Evolutionary conservation across 2,888 invertebrate species (phyloP).

Genomic region (Thera obeliscata): DNA sequence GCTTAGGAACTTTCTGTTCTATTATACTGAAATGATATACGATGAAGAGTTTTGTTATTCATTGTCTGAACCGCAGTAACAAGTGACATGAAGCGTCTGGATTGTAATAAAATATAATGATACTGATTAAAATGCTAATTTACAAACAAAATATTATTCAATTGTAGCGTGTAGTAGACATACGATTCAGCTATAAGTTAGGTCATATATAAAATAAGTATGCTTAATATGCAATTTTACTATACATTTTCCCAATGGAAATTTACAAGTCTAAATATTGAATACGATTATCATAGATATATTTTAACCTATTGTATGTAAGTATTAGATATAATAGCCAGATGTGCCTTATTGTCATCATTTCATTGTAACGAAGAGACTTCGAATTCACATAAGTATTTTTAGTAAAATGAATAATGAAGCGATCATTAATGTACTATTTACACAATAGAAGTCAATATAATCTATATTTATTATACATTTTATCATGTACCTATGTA

Average conservation of each 20-base stretch:
- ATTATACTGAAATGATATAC: constrained; percentile 38
- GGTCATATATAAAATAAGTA: no score
- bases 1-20: constrained; percentile 80
- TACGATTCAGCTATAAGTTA: not conserved
- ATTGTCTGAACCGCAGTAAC: not conserved
- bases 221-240: not conserved
- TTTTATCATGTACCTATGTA: constrained; percentile 55
- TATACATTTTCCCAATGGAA: constrained; percentile 19
- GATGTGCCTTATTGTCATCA: constrained; percentile 78
- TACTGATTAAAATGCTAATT: not conserved
- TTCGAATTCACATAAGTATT: constrained; percentile 26
- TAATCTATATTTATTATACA: constrained; percentile 3
- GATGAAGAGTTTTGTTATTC: not conserved
- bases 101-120: not conserved
- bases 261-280: constrained; percentile 9
- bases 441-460: constrained; percentile 57
- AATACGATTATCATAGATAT: constrained; percentile 6
- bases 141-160: not conserved
- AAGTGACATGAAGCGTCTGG: no score
- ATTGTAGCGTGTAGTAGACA: not conserved
- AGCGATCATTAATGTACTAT: constrained; percentile 59
- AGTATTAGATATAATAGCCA: constrained; percentile 50
- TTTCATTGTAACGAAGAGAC: constrained; percentile 55
- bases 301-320: constrained; percentile 52
- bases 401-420: constrained; percentile 41